These are phyloP conservation scores for Premnoplex brunnescens DNA, from an alignment of 2,797 vertebrate species.

Conservation along the genomic window DNA sequence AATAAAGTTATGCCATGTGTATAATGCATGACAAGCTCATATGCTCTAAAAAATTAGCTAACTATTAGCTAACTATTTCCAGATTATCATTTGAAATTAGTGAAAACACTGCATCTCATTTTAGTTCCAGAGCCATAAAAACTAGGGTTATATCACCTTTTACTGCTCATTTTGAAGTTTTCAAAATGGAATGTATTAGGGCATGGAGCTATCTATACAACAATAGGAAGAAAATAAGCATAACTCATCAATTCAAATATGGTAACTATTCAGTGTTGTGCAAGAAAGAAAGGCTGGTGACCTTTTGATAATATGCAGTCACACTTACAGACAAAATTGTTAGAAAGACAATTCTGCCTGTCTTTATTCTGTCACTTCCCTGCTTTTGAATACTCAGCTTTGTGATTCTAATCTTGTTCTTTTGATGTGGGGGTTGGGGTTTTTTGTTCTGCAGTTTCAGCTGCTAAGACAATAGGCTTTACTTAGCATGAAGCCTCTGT, in stretches of 20 bases:
- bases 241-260: background rate
- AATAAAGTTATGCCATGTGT: background rate
- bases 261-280: background rate
- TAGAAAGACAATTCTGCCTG: conserved; percentile 19
- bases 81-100: background rate
- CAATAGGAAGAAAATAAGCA: background rate
- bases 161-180: background rate
- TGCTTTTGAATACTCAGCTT: conserved; percentile 4
- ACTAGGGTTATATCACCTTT: background rate
- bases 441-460: conserved; percentile 51
- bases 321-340: background rate
- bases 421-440: background rate
- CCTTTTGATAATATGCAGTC: background rate
- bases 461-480: conserved; percentile 56
- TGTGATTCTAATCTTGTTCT: conserved; percentile 59
- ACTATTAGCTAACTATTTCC: background rate
- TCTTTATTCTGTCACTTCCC: conserved; percentile 17
- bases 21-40: background rate
- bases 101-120: background rate
- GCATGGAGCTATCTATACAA: background rate
- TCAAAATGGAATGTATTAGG: background rate
- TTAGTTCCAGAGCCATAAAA: background rate
- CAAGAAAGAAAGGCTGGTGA: background rate
- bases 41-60: background rate
- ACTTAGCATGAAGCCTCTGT: conserved; percentile 3